Conservation (phyloP, 2,113 vertebrate species). For the Osmerus mordax region DNA sequence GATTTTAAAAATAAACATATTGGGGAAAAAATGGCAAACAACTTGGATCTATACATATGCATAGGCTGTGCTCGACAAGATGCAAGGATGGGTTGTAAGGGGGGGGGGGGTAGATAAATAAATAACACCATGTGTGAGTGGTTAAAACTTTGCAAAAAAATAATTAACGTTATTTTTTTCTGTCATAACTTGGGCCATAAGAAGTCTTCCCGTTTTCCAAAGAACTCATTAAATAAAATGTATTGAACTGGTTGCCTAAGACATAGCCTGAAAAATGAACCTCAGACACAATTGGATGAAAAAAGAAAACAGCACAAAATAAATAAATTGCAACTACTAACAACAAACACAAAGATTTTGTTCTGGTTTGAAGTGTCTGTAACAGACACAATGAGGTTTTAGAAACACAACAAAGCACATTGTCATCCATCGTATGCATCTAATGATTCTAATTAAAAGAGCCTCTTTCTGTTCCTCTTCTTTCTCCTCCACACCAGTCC, state of each 20-base stretch:
- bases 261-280: not conserved
- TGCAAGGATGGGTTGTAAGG: slow-evolving; percentile 37
- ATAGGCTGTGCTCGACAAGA: slow-evolving; percentile 52
- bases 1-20: slow-evolving; percentile 72
- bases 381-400: slow-evolving; percentile 5
- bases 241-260: slow-evolving; percentile 24
- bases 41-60: slow-evolving; percentile 69
- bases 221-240: slow-evolving; percentile 44
- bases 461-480: not conserved
- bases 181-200: slow-evolving; percentile 32
- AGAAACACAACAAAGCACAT: slow-evolving; percentile 9
- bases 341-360: slow-evolving; percentile 16
- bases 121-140: slow-evolving; percentile 46
- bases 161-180: slow-evolving; percentile 55
- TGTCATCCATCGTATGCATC: slow-evolving; percentile 20
- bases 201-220: slow-evolving; percentile 25
- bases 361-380: slow-evolving; percentile 18
- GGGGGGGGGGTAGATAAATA: slow-evolving; percentile 5
- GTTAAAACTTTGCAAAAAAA: slow-evolving; percentile 57
- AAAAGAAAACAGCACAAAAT: not conserved
- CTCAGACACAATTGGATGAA: not conserved
- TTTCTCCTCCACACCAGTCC: slow-evolving; percentile 8
- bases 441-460: slow-evolving; percentile 9
- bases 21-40: slow-evolving; percentile 61
- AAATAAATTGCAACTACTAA: slow-evolving; percentile 5